phyloP scores from a whole-genome alignment of 2,113 vertebrate genomes.

The Chloropsis cyanopogon region DNA sequence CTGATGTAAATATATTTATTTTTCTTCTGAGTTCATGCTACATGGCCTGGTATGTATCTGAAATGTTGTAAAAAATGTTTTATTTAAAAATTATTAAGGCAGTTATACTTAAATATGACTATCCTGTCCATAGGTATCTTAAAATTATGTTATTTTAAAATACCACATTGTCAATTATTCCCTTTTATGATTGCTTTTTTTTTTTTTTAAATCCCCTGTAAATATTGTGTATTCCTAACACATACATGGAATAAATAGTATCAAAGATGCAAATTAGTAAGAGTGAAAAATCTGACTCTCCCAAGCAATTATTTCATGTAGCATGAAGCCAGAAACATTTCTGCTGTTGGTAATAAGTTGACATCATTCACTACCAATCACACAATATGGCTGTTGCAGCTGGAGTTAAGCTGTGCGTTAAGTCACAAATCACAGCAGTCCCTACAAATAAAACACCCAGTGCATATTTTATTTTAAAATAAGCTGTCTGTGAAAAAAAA shows the following conservation, averaged over 20 bases:
- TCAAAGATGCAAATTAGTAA: neutral
- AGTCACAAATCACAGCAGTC: neutral
- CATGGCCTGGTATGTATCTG: neutral
- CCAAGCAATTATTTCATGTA: neutral
- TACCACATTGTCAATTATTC: neutral
- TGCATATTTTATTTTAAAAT: neutral
- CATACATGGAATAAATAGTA: neutral
- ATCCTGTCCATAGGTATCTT: neutral
- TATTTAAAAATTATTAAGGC: neutral
- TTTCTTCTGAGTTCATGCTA: neutral
- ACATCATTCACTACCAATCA: neutral
- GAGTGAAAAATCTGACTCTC: neutral
- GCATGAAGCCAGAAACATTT: neutral
- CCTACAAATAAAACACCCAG: neutral
- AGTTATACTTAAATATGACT: neutral
- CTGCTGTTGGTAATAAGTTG: neutral
- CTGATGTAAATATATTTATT: neutral
- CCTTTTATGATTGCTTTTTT: neutral
- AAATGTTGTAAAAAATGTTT: neutral
- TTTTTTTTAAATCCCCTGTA: neutral
- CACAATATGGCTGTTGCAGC: neutral
- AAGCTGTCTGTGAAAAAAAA: neutral
- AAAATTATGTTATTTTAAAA: neutral
- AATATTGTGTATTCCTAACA: neutral
- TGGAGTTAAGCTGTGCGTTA: neutral